phyloP scores from a whole-genome alignment of 2,888 invertebrate species.

The Drosophila setosimentum region DNA sequence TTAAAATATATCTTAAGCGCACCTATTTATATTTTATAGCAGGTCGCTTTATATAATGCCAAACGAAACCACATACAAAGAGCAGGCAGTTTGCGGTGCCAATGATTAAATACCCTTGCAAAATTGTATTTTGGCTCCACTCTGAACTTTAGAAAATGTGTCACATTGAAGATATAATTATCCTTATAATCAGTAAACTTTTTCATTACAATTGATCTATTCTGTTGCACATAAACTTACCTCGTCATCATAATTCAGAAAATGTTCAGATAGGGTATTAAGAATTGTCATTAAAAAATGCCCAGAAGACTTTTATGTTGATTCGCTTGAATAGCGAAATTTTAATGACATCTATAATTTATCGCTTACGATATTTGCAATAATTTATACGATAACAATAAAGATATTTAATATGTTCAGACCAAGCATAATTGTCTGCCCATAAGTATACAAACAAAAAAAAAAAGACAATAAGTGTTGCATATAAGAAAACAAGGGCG shows the following conservation, averaged over 20 bases:
- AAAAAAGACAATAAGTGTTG: conserved; percentile 31
- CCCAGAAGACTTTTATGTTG: conserved; percentile 59
- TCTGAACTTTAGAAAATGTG: neutral
- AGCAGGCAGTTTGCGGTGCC: neutral
- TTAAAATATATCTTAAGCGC: conserved; percentile 55
- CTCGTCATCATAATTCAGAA: neutral
- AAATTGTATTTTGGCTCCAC: neutral
- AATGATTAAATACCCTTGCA: conserved; percentile 22
- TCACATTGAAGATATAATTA: neutral
- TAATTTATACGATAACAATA: conserved; percentile 2
- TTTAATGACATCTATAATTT: conserved; percentile 61
- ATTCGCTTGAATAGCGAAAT: conserved; percentile 44
- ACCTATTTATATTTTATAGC: conserved; percentile 63
- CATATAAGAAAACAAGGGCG: neutral
- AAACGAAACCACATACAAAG: neutral
- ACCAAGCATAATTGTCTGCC: conserved; percentile 19
- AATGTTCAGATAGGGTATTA: conserved; percentile 10
- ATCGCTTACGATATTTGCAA: conserved; percentile 52
- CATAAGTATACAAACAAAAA: neutral
- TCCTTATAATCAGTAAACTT: neutral
- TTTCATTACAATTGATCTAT: neutral
- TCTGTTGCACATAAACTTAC: neutral
- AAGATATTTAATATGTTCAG: conserved; percentile 36
- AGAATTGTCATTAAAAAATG: conserved; percentile 42
- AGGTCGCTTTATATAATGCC: conserved; percentile 25